A percentile compares a stretch with the other conserved stretches of the same genome.
Evolutionary conservation across 2,113 vertebrate genomes (phyloP).

Genomic region (Campylomormyrus tamandua): DNA sequence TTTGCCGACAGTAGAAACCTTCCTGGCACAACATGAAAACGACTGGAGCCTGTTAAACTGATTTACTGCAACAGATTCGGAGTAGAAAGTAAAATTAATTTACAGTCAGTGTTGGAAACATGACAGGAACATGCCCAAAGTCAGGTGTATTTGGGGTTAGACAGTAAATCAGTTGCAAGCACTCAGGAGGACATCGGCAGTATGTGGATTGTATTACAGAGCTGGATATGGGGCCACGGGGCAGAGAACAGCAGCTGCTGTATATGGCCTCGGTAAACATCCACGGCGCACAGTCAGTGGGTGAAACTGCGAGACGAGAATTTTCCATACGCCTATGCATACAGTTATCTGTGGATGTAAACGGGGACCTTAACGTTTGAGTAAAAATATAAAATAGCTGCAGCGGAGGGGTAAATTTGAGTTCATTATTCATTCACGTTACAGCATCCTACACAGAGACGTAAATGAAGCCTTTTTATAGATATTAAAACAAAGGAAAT

Average conservation of each 20-base stretch:
- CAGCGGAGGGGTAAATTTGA: neutral
- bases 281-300: neutral
- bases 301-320: neutral
- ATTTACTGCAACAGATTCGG: neutral
- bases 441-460: neutral
- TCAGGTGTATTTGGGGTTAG: neutral
- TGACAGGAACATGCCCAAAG: neutral
- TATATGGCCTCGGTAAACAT: neutral
- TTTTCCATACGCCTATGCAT: neutral
- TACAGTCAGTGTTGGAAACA: neutral
- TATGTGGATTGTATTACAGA: neutral
- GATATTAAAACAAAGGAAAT: neutral
- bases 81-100: conserved; percentile 5
- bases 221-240: neutral
- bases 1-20: neutral
- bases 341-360: neutral
- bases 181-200: neutral
- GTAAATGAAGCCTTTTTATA: neutral
- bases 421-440: neutral
- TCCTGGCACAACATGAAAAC: neutral
- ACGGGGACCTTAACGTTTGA: neutral
- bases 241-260: neutral
- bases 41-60: neutral
- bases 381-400: neutral
- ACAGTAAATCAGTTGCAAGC: neutral